Percentiles rank a stretch among this genome's conserved stretches.
These are phyloP conservation scores for Passer domesticus DNA, from an alignment of 2,113 vertebrate species.

Conservation along the genomic window DNA sequence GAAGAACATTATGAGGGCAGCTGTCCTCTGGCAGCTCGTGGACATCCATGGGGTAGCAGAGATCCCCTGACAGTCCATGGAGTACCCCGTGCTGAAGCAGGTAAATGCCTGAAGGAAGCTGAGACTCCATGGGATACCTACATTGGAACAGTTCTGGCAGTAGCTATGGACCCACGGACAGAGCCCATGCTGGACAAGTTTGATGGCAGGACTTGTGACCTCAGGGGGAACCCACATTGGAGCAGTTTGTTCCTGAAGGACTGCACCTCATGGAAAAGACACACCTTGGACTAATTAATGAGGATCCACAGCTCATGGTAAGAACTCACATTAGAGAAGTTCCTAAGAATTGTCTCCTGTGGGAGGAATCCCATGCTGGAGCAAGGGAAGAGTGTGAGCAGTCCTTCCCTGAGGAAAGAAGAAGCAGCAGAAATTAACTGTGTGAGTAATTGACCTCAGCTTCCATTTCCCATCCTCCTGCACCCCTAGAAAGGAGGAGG, in stretches of 20 bases:
- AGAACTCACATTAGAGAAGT: neutral
- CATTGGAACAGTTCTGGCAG: neutral
- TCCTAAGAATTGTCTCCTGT: neutral
- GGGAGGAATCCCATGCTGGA: too few relatives aligned
- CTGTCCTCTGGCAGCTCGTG: neutral
- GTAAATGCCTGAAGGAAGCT: neutral
- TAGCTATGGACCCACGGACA: neutral
- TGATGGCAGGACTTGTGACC: neutral
- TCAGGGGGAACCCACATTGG: neutral
- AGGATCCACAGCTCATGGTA: neutral
- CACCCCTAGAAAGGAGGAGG: neutral
- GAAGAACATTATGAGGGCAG: neutral
- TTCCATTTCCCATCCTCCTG: neutral
- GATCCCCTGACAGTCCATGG: neutral
- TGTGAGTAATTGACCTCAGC: neutral
- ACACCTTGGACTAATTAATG: too few relatives aligned
- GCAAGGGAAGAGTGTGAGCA: neutral
- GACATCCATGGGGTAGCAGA: neutral
- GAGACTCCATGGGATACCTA: neutral
- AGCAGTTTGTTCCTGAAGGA: neutral
- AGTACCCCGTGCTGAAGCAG: rapidly evolving
- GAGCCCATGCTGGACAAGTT: neutral
- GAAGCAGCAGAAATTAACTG: neutral
- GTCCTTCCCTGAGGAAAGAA: neutral
- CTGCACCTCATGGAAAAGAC: neutral